phyloP scores from a whole-genome alignment of 2,113 vertebrate species.

The Tachysurus vachellii region DNA sequence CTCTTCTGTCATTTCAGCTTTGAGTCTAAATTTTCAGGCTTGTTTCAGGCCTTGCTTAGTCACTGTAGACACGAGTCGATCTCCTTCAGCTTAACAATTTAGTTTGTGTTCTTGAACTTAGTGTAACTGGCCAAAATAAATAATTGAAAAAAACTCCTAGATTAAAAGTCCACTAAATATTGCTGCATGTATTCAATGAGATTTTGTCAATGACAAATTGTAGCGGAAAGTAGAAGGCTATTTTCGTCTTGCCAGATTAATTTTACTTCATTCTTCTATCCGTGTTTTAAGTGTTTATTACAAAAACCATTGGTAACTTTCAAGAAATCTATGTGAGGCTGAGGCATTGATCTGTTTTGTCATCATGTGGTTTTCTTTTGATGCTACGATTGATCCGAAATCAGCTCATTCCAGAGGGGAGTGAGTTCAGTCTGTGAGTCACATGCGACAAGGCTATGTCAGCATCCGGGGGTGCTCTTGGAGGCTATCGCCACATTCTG shows the following conservation, averaged over 20 bases:
- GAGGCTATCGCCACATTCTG: slow-evolving; percentile 49
- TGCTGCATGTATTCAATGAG: not conserved
- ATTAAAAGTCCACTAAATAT: not conserved
- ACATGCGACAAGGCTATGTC: slow-evolving; percentile 10
- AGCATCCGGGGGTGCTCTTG: not conserved
- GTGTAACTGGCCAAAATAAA: not conserved
- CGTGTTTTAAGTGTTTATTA: not conserved
- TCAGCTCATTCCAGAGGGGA: not conserved
- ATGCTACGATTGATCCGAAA: not conserved
- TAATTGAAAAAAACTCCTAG: not conserved
- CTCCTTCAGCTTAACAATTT: not conserved
- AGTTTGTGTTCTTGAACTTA: not conserved
- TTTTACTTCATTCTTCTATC: not conserved
- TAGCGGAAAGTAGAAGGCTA: not conserved
- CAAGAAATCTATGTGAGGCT: not conserved
- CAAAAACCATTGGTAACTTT: not conserved
- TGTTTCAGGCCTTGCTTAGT: not conserved
- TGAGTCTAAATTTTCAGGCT: not conserved
- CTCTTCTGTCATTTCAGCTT: not conserved
- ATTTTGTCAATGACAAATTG: not conserved
- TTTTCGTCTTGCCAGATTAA: not conserved
- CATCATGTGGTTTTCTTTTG: slow-evolving; percentile 27
- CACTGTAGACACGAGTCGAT: no score
- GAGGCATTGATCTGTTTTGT: slow-evolving; percentile 25
- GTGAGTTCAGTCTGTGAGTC: slow-evolving; percentile 38